A percentile compares a stretch with the other conserved stretches of the same genome.
Evolutionary conservation across 2,113 vertebrate species (phyloP).

Genomic region (Thamnaconus septentrionalis): DNA sequence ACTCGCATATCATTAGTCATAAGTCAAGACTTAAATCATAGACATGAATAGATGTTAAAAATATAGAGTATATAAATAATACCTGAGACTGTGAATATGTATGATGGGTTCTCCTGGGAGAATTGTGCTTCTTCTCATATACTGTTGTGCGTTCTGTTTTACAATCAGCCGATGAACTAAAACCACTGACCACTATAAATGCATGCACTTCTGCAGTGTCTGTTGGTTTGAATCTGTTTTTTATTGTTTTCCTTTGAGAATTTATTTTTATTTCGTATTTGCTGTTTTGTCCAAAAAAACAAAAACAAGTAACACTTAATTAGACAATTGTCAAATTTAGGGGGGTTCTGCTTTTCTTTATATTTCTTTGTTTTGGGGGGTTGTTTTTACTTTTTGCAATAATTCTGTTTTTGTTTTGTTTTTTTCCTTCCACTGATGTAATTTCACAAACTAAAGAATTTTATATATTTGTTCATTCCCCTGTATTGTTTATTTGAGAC

Average conservation of each 20-base stretch:
- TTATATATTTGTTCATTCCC: neutral
- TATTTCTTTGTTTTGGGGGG: neutral
- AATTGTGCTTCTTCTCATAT: slow-evolving; percentile 68
- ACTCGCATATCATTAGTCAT: slow-evolving; percentile 67
- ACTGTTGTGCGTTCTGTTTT: slow-evolving; percentile 71
- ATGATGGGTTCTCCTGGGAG: slow-evolving; percentile 66
- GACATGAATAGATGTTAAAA: slow-evolving; percentile 70
- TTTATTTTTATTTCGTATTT: neutral
- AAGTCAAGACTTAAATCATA: slow-evolving; percentile 60
- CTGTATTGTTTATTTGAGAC: slow-evolving; percentile 38
- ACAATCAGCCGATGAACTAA: slow-evolving; percentile 65
- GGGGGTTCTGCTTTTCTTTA: neutral
- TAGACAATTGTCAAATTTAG: slow-evolving; percentile 33
- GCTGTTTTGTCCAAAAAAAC: neutral
- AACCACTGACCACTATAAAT: slow-evolving; percentile 74
- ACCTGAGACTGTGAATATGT: slow-evolving; percentile 80
- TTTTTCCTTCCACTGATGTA: slow-evolving; percentile 33
- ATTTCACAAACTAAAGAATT: slow-evolving; percentile 24
- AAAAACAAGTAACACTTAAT: slow-evolving; percentile 17
- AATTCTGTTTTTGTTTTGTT: neutral
- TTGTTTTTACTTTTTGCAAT: slow-evolving; percentile 17
- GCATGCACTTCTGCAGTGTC: slow-evolving; percentile 74
- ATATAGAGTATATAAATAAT: slow-evolving; percentile 71
- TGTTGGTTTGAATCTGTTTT: slow-evolving; percentile 59
- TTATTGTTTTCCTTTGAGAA: slow-evolving; percentile 9